Evolutionary conservation across 2,888 invertebrate species (phyloP), one percentile per base, ranked within the genome.

Genomic region (Syrphus vitripennis): DNA sequence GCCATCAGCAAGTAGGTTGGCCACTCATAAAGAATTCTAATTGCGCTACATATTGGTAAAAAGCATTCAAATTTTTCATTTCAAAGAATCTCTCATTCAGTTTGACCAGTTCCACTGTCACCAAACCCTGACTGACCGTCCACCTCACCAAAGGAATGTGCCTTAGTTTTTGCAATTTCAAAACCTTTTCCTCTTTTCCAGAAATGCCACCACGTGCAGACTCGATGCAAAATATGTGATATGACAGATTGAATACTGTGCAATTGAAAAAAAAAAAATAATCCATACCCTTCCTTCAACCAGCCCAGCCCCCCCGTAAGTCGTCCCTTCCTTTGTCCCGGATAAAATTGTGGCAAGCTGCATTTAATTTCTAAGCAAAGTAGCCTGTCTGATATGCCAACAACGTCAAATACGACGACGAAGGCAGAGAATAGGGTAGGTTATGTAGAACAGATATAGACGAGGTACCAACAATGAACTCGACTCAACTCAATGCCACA

Each of bases 191-290:
- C 19, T 2, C n/a, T n/a, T n/a, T n/a, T n/a, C 24, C 14, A n/a
- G 3, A 19, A 3, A 45, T 24, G 19, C 37, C 37, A 16, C 67
- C 59, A 65, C 59, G 57, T 78, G 83, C 61, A 24, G 37, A 26
- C 48, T 21, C 24, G 10, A 59, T 50, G 26, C 57, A 57, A 76
- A 40, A 71, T 71, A 26, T 76, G 31, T 59, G 71, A 57, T 59
- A 37, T 79, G 80, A 84, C 70, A 84, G 80, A 75, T 84, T 84
- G 75, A 84, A 55, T 71, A 40, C 48, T 48, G n/a, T n/a, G 59
- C 83, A 69, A 63, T 61, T 69, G 70, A 70, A 71, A 71, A 53
- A 42, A n/a, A n/a, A n/a, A n/a, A n/a, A n/a, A n/a, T n/a, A n/a
- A n/a, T n/a, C 45, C 34, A n/a, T n/a, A 16, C 24, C 19, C 48